phyloP scores from a whole-genome alignment of 2,888 invertebrate genomes.

The Machimus rusticus region DNA sequence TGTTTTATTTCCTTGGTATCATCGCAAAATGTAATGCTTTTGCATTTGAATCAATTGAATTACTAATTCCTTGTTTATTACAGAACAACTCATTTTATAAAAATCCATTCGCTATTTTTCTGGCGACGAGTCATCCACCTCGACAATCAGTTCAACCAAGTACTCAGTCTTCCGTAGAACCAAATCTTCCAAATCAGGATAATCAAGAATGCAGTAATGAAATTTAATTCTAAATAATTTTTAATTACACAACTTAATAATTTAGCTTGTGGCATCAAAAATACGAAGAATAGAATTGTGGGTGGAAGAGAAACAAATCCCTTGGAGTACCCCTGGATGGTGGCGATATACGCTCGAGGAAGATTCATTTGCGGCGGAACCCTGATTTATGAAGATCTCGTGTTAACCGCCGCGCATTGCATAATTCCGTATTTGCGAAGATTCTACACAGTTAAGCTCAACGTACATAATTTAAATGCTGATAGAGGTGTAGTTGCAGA shows the following conservation, averaged over 20 bases:
- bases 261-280: conserved; percentile 24
- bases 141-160: neutral
- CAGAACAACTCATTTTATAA: neutral
- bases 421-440: neutral
- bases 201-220: neutral
- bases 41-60: neutral
- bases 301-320: neutral
- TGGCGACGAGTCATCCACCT: neutral
- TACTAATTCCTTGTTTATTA: neutral
- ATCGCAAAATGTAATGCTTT: neutral
- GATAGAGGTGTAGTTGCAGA: neutral
- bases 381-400: neutral
- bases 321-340: conserved; percentile 20
- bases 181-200: neutral
- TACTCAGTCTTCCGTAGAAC: neutral
- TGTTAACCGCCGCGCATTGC: conserved; percentile 22
- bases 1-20: neutral
- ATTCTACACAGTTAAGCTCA: neutral
- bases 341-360: neutral
- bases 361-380: neutral
- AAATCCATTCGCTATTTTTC: neutral
- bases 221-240: neutral
- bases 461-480: neutral
- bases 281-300: neutral
- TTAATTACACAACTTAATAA: neutral